phyloP scores from a whole-genome alignment of 1,140 invertebrate species.

The Centruroides sculpturatus region DNA sequence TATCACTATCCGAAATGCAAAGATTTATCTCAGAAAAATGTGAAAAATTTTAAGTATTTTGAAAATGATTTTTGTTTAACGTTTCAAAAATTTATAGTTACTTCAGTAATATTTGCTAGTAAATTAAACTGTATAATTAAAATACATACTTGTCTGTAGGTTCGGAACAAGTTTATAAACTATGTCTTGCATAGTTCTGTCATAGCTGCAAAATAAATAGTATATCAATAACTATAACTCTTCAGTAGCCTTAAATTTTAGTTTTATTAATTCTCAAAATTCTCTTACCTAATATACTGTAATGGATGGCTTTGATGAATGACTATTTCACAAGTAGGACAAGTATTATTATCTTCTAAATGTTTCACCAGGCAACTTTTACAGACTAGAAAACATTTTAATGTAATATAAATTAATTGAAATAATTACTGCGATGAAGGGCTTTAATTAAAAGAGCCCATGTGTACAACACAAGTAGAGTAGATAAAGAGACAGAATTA shows the following conservation, averaged over 20 bases:
- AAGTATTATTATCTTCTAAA: constrained; percentile 91
- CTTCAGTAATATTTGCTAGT: too few relatives aligned
- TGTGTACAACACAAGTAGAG: background rate
- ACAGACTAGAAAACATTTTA: constrained; percentile 54
- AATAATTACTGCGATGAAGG: background rate
- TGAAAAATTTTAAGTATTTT: too few relatives aligned
- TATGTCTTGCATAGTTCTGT: constrained; percentile 97
- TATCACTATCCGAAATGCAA: too few relatives aligned
- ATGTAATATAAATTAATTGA: background rate
- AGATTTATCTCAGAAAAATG: too few relatives aligned
- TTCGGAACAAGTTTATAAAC: constrained; percentile 92
- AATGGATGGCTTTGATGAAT: constrained; percentile 95
- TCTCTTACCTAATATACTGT: constrained; percentile 54
- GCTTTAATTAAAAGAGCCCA: background rate
- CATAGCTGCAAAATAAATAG: constrained; percentile 48
- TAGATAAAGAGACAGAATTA: background rate
- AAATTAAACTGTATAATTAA: background rate
- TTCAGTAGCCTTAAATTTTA: background rate
- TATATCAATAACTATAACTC: background rate
- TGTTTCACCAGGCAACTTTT: constrained; percentile 96
- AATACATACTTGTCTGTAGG: constrained; percentile 56
- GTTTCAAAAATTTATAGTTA: too few relatives aligned
- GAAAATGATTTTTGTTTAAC: too few relatives aligned
- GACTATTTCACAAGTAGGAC: constrained; percentile 89
- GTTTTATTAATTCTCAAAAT: background rate